Conservation (phyloP, 2,113 vertebrate genomes). For the Abramis brama region DNA sequence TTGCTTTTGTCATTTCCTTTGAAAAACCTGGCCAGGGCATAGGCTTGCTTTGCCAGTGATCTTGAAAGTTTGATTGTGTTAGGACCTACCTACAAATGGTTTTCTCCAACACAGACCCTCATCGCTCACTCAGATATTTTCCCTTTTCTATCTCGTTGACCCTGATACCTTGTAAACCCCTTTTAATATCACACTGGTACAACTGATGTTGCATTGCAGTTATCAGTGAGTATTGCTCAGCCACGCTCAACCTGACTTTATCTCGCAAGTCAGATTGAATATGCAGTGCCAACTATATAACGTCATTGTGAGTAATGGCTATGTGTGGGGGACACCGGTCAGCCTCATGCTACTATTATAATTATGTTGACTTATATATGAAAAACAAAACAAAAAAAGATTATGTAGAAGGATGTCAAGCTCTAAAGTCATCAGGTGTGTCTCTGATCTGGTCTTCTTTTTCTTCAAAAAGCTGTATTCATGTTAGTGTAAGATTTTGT, state of each 20-base stretch:
- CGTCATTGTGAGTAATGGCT: background rate
- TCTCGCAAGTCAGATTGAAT: background rate
- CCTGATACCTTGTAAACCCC: slow-evolving; percentile 20
- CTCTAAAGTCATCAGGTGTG: background rate
- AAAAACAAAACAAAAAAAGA: background rate
- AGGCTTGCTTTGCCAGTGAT: slow-evolving; percentile 31
- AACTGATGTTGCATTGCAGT: background rate
- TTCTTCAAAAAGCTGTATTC: background rate
- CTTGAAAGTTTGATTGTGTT: slow-evolving; percentile 61
- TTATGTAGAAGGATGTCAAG: background rate
- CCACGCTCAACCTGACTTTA: background rate
- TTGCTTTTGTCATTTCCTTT: background rate
- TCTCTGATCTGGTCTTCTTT: background rate
- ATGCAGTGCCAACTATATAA: background rate
- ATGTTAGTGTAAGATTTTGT: background rate
- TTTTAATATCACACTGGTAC: slow-evolving; percentile 4
- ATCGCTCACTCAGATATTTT: background rate
- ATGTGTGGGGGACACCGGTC: background rate
- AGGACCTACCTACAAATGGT: slow-evolving; percentile 69
- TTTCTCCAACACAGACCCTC: slow-evolving; percentile 60
- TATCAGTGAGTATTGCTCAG: slow-evolving; percentile 14
- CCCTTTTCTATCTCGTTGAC: background rate
- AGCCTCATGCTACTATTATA: background rate
- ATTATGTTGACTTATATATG: background rate
- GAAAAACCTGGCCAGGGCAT: background rate